Base-by-base conservation (phyloP, 1,140 invertebrate species). In the Hypothenemus hampei region DNA sequence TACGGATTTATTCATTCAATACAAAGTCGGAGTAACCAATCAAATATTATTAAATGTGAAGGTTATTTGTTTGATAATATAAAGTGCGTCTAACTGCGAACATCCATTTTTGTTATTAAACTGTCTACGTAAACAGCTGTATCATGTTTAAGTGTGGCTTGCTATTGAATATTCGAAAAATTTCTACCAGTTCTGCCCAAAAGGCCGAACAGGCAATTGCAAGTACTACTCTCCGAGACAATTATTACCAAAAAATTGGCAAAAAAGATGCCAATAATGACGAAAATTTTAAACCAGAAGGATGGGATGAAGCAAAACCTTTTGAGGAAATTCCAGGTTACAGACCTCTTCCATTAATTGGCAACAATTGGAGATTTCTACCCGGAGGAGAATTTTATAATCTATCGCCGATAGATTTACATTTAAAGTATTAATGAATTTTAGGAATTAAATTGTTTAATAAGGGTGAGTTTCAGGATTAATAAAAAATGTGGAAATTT, bases 291-390 rank as follows among this genome's bases (percentile, higher is more conserved):
- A 62, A 53, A 37, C 57, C 62, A 6, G 31, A 49, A 33, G 62
- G 44, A 3, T 70, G 67, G 63, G 43, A 68, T 16, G 23, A 62
- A 4, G 67, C 68, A 0, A 63, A 61, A 41, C 64, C 74, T 7
- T 75, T 65, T 53, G 58, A 74, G 20, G 63, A 69, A n/a, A 78
- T 80, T 57, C 78, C 78, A 7, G 76, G 73, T 20, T 73, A 72
- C 11, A 66, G 67, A 58, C 66, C 69, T 4, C 21, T 73, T 8
- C 74, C 74, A 2, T 24, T 76, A 10, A 49, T 76, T 8, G 73
- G 74, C 15, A 76, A 74, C 49, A 52, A 65, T 4, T 74, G 67
- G 70, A 47, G 70, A 19, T 75, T 62, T 44, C 16, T 64, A 5
- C 63, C 63, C 8, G 24, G 33, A 22, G 59, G 59, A 26, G 46